A percentile compares a stretch with the other conserved stretches of the same genome.
phyloP scores from a whole-genome alignment of 2,888 invertebrate genomes.

The Sminthurinus aureus region DNA sequence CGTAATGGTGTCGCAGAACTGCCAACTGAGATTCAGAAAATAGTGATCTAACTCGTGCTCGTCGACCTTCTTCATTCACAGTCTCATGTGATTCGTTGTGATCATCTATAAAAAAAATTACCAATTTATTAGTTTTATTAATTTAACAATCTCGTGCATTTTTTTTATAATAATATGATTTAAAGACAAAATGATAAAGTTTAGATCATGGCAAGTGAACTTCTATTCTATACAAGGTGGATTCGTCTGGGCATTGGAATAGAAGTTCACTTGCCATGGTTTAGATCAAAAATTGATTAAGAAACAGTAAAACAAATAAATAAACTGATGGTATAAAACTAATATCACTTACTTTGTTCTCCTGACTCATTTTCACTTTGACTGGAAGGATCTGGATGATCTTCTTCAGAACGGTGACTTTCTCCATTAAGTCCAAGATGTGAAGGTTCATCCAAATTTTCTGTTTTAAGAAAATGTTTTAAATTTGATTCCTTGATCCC shows the following conservation, averaged over 20 bases:
- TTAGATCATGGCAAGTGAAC: too few relatives aligned
- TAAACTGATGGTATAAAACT: too few relatives aligned
- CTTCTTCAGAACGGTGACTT: slow-evolving; percentile 51
- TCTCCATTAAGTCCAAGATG: slow-evolving; percentile 34
- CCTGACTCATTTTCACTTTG: slow-evolving; percentile 59
- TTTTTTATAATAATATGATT: too few relatives aligned
- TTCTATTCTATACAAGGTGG: too few relatives aligned
- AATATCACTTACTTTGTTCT: slow-evolving; percentile 56
- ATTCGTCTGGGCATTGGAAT: too few relatives aligned
- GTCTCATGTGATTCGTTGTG: slow-evolving; percentile 49
- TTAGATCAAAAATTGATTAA: too few relatives aligned
- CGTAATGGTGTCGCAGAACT: slow-evolving; percentile 87
- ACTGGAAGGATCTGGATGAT: slow-evolving; percentile 53
- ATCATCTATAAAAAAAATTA: slow-evolving; percentile 33
- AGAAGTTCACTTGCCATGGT: too few relatives aligned
- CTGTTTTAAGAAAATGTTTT: slow-evolving; percentile 30
- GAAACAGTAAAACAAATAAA: too few relatives aligned
- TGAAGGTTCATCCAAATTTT: slow-evolving; percentile 8
- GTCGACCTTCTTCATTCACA: slow-evolving; percentile 56
- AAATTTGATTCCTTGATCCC: slow-evolving; percentile 32
- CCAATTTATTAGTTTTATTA: too few relatives aligned
- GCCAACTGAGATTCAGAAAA: slow-evolving; percentile 93
- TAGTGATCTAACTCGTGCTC: slow-evolving; percentile 81
- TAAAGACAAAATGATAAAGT: too few relatives aligned
- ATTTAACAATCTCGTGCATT: too few relatives aligned